Evolutionary conservation across 2,797 vertebrate species (phyloP), one percentile per base, ranked within the genome.

Genomic region (Ispidina picta): DNA sequence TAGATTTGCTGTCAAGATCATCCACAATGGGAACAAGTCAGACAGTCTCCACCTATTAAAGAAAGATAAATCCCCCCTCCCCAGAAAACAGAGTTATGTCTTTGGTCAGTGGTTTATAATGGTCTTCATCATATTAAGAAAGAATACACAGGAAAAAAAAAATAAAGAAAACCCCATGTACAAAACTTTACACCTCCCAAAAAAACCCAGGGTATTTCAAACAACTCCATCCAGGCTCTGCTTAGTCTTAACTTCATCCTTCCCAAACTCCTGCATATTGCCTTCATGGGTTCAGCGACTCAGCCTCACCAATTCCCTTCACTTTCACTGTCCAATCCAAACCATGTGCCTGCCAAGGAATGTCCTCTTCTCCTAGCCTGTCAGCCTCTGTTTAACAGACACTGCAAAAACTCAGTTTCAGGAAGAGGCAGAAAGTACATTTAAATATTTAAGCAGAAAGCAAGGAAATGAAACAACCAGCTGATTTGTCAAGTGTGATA

Each of bases 1-100:
- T 5, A 60, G 69, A 74, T 88, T 56, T 6, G 3, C 65, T 77
- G 15, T 62, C 51, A 92, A 82, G 33, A 68, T 96, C 97, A 97
- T 96, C 95, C 86, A 93, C 96, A 44, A 80, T 5, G 71, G 23
- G 68, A 85, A 76, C 22, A 14, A 22, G 28, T 51, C 86, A 37
- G 37, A 37, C 9, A 63, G 83, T 21, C 58, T 92, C 29, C 87
- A 88, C 88, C 68, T 81, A 69, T 66, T 37, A 73, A 79, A 28
- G 59, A 88, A 83, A 96, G 90, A 96, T 97, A 89, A n/a, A 9
- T 25, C 41, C 44, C 48, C 17, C 5, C 25, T 16, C 37, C 35
- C 41, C 21, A 91, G 35, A 91, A 91, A 64, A 94, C 8, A 91
- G 7, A 89, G 33, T 84, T 83, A 79, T 6, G 4, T 58, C 33